A percentile compares a stretch with the other conserved stretches of the same genome.
phyloP scores from a whole-genome alignment of 2,888 invertebrate species.

The Mimas tiliae region DNA sequence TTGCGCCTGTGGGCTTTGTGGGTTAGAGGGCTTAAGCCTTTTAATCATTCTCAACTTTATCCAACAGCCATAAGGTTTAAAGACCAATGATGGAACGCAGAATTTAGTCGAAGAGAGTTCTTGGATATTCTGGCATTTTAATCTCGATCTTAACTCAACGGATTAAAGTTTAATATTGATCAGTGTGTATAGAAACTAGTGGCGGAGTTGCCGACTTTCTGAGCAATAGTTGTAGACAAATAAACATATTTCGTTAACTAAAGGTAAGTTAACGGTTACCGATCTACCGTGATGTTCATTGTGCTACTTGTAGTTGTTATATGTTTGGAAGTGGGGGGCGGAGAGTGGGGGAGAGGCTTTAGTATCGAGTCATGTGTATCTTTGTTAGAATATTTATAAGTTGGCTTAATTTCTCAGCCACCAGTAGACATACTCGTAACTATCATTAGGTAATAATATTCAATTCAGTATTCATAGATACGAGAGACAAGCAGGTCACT shows the following conservation, averaged over 20 bases:
- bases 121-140: neutral
- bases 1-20: slow-evolving; percentile 65
- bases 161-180: neutral
- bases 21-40: slow-evolving; percentile 29
- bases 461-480: too few species aligned
- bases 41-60: slow-evolving; percentile 34
- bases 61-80: slow-evolving; percentile 35
- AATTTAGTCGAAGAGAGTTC: slow-evolving; percentile 3
- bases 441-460: too few species aligned
- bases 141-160: neutral
- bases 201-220: slow-evolving; percentile 39
- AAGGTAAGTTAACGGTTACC: slow-evolving; percentile 49
- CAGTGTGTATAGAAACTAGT: neutral
- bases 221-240: slow-evolving; percentile 37
- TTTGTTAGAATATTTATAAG: neutral
- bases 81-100: slow-evolving; percentile 26
- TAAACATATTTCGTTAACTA: slow-evolving; percentile 63
- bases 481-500: too few species aligned
- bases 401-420: too few species aligned
- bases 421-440: too few species aligned
- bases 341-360: neutral
- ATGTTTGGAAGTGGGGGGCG: neutral
- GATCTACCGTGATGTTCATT: slow-evolving; percentile 46
- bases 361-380: neutral
- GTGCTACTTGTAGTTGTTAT: slow-evolving; percentile 14